Base-by-base conservation (phyloP, 2,113 vertebrate genomes). In the Castor canadensis region DNA sequence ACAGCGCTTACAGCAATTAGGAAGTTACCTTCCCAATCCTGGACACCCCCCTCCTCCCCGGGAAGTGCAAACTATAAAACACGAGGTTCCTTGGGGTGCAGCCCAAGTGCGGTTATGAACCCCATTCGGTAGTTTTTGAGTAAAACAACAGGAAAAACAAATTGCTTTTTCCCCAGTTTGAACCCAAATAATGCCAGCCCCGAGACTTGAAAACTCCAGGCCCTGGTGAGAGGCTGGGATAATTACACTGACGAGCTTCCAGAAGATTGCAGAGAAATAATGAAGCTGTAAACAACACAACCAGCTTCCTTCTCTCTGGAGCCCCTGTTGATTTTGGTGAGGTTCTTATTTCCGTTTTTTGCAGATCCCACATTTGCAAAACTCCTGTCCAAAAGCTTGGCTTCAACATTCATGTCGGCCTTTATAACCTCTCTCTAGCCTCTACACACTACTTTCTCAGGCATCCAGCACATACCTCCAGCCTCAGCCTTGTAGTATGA, bases 81-180 rank as follows among this genome's bases (percentile, higher is more conserved):
- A 52, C 0, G 2, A 92, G 28, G n/a, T 10, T 97, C 86, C 88
- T 95, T 62, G 28, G 79, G 52, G 69, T 30, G 11, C 58, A 89
- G 82, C 91, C 69, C 82, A 91, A 91, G 64, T 91, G 88, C 79
- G 91, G 87, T 95, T 84, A 94, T 64, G 64, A 97, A 89, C 91
- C 82, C 79, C 72, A 94, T 43, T 91, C 79, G 82, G 85, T 91
- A 94, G 93, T 91, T 97, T 95, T 94, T 97, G 87, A 95, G 56
- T 95, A 94, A 95, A 93, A 93, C 64, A 95, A 95, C 90, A 96
- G 83, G 91, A 96, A 97, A 91, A 97, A 89, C 85, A 91, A 97
- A 96, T 79, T 87, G 62, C n/a, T 20, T 95, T 97, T 96, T 75
- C 62, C 82, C 83, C 84, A 81, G 58, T 96, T 96, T 96, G 86